Conservation (phyloP, 2,797 vertebrate species). For the Sebastes taczanowskii region DNA sequence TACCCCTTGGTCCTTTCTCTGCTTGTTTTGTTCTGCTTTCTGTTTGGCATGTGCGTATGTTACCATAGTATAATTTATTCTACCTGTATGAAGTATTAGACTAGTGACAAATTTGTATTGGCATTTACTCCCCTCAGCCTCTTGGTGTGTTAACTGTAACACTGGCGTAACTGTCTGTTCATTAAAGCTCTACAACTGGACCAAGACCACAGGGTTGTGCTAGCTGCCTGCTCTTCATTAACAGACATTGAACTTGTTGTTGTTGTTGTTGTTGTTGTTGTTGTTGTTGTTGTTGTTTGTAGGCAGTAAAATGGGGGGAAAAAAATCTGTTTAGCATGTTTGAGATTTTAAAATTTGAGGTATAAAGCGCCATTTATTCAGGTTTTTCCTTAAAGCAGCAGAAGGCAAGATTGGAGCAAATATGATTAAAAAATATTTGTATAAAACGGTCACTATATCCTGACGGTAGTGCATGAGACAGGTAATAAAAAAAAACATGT, state of each 20-base stretch:
- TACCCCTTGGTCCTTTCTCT: conserved; percentile 62
- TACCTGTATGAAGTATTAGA: conserved; percentile 94
- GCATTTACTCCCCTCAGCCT: conserved; percentile 92
- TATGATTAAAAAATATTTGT: too few relatives aligned
- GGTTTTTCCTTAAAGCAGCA: too few relatives aligned
- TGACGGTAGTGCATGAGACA: too few relatives aligned
- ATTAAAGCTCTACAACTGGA: conserved; percentile 87
- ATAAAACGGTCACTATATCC: too few relatives aligned
- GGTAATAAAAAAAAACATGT: too few relatives aligned
- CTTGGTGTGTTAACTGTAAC: conserved; percentile 93
- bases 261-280: not conserved
- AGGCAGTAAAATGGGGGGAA: not conserved
- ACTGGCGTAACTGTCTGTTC: conserved; percentile 91
- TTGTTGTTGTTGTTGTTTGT: not conserved
- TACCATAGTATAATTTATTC: conserved; percentile 97
- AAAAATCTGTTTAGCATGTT: not conserved
- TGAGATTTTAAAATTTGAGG: not conserved
- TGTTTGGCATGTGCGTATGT: conserved; percentile 87
- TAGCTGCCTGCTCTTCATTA: not conserved
- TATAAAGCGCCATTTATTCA: too few relatives aligned
- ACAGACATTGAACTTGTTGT: not conserved
- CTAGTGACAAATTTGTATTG: conserved; percentile 90
- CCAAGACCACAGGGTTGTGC: conserved; percentile 23
- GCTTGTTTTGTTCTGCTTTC: conserved; percentile 73
- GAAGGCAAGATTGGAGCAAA: too few relatives aligned